Evolutionary conservation across 2,888 invertebrate species (phyloP), one percentile per base, ranked within the genome.

Genomic region (Pinctada fucata): DNA sequence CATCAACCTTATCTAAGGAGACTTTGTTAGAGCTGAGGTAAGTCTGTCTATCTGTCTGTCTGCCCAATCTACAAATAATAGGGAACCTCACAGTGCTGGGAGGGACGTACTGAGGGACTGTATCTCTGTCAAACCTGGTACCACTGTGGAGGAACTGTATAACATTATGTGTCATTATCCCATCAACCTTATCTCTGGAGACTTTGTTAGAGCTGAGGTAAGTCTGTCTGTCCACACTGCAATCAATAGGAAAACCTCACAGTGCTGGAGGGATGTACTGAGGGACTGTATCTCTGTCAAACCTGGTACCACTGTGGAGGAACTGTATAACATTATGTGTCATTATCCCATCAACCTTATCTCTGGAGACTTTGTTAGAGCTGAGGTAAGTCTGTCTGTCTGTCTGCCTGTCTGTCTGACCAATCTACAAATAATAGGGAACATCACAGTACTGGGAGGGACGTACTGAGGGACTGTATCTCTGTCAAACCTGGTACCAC

Each of bases 21-120:
- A 87, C 65, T 88, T 87, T 82, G 87, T 88, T 2, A 80, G 87
- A 75, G 87, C 87, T 48, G 88, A 88, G 88, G 87, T 88, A 74
- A 79, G 75, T 69, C 48, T 3, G n/a, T 31, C 31, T 31, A 1
- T 1, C 31, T 31, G 31, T 31, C 31, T 83, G 83, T 74, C 81
- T 88, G 58, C 85, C 85, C 74, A 82, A 82, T 6, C 71, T 86
- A 49, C 81, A 76, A 6, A 84, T 86, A 47, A 73, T 86, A 31
- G 83, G 79, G 79, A 81, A 51, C 76, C 79, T 50, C 79, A 78
- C 16, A 79, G 78, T 47, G 72, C 75, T 50, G 73, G 73, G 77
- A 67, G 75, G 74, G 13, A 31, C 1, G 31, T 31, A 31, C 31
- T 31, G n/a, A n/a, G n/a, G n/a, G 88, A 88, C 76, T 87, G 87